Conservation (phyloP, 2,888 invertebrate species). For the Meliscaeva auricollis region DNA sequence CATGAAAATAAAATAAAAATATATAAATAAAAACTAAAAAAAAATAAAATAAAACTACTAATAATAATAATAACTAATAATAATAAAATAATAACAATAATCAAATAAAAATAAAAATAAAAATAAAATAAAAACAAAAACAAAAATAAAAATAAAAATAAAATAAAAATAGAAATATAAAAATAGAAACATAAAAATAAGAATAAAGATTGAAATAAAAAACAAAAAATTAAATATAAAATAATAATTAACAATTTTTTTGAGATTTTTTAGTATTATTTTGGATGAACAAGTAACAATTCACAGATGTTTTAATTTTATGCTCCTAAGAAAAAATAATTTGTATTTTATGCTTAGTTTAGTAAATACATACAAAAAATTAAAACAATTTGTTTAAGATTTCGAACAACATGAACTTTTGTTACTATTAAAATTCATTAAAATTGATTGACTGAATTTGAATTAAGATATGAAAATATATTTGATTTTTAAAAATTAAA, state of each 20-base stretch:
- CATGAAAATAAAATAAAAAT: background rate
- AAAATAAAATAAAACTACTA: background rate
- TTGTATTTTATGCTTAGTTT: no score
- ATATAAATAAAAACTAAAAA: background rate
- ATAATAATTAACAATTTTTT: conserved; percentile 46
- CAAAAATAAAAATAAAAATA: background rate
- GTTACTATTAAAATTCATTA: no score
- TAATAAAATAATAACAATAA: background rate
- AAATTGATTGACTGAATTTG: no score
- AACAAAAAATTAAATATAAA: conserved; percentile 9
- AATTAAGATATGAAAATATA: no score
- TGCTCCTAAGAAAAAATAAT: background rate
- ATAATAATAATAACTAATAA: background rate
- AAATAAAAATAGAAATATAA: conserved; percentile 19
- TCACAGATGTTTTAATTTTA: background rate
- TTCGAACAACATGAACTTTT: no score
- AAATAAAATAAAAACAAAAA: conserved; percentile 9
- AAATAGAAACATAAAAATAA: background rate
- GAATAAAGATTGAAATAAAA: background rate
- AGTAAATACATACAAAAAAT: no score
- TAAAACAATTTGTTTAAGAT: no score
- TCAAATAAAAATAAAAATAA: conserved; percentile 3
- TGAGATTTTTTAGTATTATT: background rate
- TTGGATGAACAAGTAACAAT: conserved; percentile 41
- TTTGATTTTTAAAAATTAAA: no score